Evolutionary conservation across 2,888 invertebrate genomes (phyloP).

Genomic region (Archips xylosteana): DNA sequence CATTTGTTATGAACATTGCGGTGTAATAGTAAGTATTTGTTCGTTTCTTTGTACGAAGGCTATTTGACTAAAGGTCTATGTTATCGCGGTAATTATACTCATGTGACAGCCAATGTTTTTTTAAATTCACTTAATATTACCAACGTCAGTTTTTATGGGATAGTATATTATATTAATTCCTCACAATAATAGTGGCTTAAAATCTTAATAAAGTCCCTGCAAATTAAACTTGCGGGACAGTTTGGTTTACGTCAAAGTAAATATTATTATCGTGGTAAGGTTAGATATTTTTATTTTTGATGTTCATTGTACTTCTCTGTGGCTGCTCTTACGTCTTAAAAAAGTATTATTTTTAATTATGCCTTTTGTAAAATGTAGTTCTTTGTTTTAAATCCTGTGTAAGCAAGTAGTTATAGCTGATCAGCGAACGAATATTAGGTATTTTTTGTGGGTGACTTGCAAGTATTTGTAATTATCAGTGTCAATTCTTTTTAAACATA

Average conservation of each 20-base stretch:
- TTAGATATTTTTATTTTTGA: background rate
- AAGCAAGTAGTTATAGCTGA: background rate
- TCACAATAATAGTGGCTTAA: background rate
- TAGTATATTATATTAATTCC: too few relatives aligned
- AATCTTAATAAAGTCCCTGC: background rate
- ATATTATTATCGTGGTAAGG: background rate
- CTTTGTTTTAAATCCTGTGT: background rate
- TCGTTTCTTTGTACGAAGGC: background rate
- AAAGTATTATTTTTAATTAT: constrained; percentile 2
- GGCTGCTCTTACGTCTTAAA: background rate
- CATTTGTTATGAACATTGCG: constrained; percentile 9
- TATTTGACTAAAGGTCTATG: background rate
- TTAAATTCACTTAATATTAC: background rate
- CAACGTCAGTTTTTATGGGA: background rate
- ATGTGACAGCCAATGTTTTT: background rate
- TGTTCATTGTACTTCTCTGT: background rate
- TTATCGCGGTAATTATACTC: background rate
- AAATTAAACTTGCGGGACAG: background rate
- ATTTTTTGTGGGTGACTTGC: background rate
- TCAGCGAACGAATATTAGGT: constrained; percentile 11
- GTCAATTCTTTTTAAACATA: constrained; percentile 27
- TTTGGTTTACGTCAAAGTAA: background rate
- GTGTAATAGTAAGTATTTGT: background rate
- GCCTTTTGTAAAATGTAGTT: background rate
- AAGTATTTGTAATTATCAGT: constrained; percentile 3